Base-by-base conservation (phyloP, 2,797 vertebrate species). In the Enteromius mattozi region DNA sequence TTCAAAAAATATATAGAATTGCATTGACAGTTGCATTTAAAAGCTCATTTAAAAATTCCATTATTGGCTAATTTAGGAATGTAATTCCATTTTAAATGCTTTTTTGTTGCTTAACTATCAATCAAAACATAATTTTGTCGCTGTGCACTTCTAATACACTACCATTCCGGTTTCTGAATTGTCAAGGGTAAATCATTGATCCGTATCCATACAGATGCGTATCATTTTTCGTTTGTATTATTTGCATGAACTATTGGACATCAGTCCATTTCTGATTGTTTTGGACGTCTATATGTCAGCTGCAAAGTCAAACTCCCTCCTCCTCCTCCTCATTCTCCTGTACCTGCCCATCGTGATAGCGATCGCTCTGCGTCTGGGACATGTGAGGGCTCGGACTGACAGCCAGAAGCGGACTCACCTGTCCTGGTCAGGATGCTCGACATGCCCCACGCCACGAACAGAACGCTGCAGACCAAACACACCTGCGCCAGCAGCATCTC, bases 401-500 rank as follows among this genome's bases (percentile, higher is more conserved):
- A 59, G 83, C 24, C 70, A 45, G 33, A 30, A 30, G n/a, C 59
- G 16, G 69, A 92, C 95, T 95, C 92, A 96, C 95, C 95, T 95
- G 95, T 93, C 90, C 92, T 93, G 81, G 93, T 94, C 83, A 96
- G 85, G 86, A 95, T 82, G 83, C 92, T 91, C 74, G 95, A 95
- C 95, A 95, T 93, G 89, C 90, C 89, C 95, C 95, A 96, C 71
- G 93, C 95, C 91, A 94, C 91, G 89, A 94, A 90, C 83, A 96
- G 94, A 87, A 93, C 91, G 85, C 95, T 93, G 95, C 95, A 96
- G 90, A 95, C 91, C 63, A 95, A 94, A 84, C 94, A 95, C 90
- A 95, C 92, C 91, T 96, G 95, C 21, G 94, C 93, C 76, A 94
- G 90, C 54, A 96, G 91, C 95, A 95, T 95, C 92, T 96, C 95